Base-by-base conservation (phyloP, 2,888 invertebrate species). In the Leptopilina myrica region DNA sequence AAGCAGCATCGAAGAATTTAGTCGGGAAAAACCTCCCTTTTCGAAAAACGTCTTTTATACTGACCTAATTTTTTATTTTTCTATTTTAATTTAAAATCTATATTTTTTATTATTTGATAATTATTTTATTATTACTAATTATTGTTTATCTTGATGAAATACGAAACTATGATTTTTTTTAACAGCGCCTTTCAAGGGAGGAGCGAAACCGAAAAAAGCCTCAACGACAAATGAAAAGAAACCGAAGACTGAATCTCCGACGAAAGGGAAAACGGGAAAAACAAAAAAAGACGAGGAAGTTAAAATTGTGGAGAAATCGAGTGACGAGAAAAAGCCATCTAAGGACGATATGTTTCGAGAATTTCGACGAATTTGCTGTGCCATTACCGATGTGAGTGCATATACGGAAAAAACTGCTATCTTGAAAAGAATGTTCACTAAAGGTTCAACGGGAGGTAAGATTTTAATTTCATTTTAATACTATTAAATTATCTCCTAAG, bases 341-440 rank as follows among this genome's bases (percentile, higher is more conserved):
- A 94, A 94, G 80, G 97, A 97, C 91, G 93, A 96, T 88, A 93
- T 94, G 56, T 96, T 98, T 90, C 93, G 94, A 33, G 95, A 95
- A 87, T 98, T 98, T 91, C 93, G 95, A 78, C 93, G 94, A 64
- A 91, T 98, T 15, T 97, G 98, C 91, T 95, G 95, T 77, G 94
- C 95, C 87, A 94, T 98, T 80, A 94, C 96, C 0, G 94, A 94
- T 77, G 95, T 95, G 64, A 94, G 95, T 87, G 96, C 97, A 79
- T 97, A 98, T 89, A 94, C 95, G 46, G 95, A 95, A 33, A 98
- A 98, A 93, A 97, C 97, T 0, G 94, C 95, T 33, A 93, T 94
- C 77, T 93, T 97, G 0, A 94, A 94, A 84, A 92, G 93, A 77
- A 94, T 96, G 86, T 95, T 97, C 73, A 93, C 92, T 2, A 93